Evolutionary conservation across 2,113 vertebrate genomes (phyloP).

Genomic region (Eptesicus fuscus): DNA sequence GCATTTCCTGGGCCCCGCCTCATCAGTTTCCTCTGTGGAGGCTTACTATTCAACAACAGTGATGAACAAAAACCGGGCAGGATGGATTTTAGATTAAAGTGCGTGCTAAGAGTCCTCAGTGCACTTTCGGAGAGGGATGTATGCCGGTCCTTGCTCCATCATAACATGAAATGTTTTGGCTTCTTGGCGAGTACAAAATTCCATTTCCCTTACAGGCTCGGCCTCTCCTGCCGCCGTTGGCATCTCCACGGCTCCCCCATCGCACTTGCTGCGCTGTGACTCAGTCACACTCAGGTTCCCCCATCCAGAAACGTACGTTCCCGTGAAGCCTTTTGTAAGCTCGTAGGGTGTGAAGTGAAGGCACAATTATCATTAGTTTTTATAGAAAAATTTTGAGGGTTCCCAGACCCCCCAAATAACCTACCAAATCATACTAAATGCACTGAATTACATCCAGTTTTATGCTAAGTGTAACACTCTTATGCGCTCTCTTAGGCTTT

Average conservation of each 20-base stretch:
- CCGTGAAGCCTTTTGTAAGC: neutral
- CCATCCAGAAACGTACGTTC: neutral
- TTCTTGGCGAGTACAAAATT: neutral
- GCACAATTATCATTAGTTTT: neutral
- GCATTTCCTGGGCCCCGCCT: neutral
- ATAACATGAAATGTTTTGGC: neutral
- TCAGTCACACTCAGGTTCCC: accelerated
- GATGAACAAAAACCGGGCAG: neutral
- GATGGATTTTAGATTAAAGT: neutral
- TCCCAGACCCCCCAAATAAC: neutral
- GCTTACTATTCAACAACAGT: neutral
- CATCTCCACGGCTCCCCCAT: neutral
- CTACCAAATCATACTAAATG: neutral
- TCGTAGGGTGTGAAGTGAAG: neutral
- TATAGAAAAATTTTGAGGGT: neutral
- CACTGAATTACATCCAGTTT: neutral
- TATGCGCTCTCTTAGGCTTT: neutral
- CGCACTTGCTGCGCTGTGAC: neutral
- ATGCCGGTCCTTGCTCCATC: neutral
- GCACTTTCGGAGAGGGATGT: neutral
- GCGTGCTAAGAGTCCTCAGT: neutral
- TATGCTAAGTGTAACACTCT: neutral
- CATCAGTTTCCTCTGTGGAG: neutral
- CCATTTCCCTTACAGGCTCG: neutral
- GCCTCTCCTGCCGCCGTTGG: neutral